Evolutionary conservation across 2,797 vertebrate genomes (phyloP), one percentile per base, ranked within the genome.

Genomic region (Enoplosus armatus): DNA sequence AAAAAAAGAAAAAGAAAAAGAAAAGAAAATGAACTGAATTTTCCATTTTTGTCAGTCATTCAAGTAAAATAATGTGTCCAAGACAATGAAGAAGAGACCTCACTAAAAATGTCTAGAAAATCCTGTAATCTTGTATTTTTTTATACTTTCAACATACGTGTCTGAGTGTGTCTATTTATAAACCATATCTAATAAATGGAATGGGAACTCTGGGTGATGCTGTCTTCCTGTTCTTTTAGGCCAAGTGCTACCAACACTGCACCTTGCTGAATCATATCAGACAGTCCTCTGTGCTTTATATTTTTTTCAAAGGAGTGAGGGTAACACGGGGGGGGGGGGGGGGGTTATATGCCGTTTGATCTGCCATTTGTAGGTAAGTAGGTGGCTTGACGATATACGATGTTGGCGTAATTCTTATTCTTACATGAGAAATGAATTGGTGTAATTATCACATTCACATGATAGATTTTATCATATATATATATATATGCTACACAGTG

Each of bases 121-220:
- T 83, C 64, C 85, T 84, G 83, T 92, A 89, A 86, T 87, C 90
- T 90, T 92, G 90, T 93, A 94, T 92, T 94, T 93, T n/a, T 92
- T 93, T 94, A 90, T 94, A 94, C 91, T 89, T 90, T 92, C 69
- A 93, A 89, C 85, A 83, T 90, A 87, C 76, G 81, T 92, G 90
- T 94, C 89, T 88, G 90, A 89, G 84, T 93, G 93, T 95, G 92
- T 93, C 88, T 94, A 89, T 95, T 95, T 95, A 94, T 94, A 94
- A 93, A 91, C 45, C 85, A 91, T 93, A 92, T 90, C 86, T 90
- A 95, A 95, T 95, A 95, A 95, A 95, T 89, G 90, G 89, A 93
- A 93, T 92, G 87, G 82, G 89, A 93, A 92, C 88, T 82, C 67
- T 78, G 75, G 37, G 7, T 68, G 56, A 43, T 80, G 39, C 56